Evolutionary conservation across 2,888 invertebrate genomes (phyloP).

Genomic region (Petrolisthes manimaculis): DNA sequence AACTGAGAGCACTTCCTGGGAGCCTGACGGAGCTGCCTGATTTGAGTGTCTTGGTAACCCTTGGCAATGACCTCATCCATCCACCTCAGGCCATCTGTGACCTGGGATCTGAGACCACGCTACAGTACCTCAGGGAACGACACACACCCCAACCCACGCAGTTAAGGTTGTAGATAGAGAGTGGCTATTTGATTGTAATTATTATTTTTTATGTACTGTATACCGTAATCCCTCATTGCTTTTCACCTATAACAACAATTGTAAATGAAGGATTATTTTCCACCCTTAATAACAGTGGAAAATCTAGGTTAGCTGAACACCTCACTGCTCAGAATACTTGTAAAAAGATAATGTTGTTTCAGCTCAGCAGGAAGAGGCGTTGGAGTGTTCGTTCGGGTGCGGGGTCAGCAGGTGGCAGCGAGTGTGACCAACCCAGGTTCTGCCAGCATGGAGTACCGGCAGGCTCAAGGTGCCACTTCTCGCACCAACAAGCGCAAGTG

Average conservation of each 20-base stretch:
- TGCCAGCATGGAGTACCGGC: conserved; percentile 61
- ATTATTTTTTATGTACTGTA: too few species aligned
- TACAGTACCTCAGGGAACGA: conserved; percentile 43
- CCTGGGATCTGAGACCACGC: conserved; percentile 44
- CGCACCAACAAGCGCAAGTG: conserved; percentile 62
- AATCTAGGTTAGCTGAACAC: too few species aligned
- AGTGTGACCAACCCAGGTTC: conserved; percentile 63
- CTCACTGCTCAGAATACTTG: too few species aligned
- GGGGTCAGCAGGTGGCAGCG: conserved; percentile 60
- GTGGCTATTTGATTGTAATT: too few species aligned
- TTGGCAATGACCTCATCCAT: conserved; percentile 60
- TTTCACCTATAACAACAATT: too few species aligned
- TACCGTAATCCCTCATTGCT: too few species aligned
- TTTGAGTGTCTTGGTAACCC: conserved; percentile 49
- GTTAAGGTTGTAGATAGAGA: conserved; percentile 20
- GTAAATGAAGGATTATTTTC: too few species aligned
- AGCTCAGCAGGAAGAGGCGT: too few species aligned
- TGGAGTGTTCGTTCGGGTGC: conserved; percentile 52
- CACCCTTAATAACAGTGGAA: too few species aligned
- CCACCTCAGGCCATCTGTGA: conserved; percentile 62
- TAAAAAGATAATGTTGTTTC: too few species aligned
- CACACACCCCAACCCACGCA: conserved; percentile 11
- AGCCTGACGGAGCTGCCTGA: conserved; percentile 44
- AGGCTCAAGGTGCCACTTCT: conserved; percentile 61
- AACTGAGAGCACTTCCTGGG: conserved; percentile 52